Conservation (phyloP, 2,113 vertebrate species). For the Brachirus orientalis region DNA sequence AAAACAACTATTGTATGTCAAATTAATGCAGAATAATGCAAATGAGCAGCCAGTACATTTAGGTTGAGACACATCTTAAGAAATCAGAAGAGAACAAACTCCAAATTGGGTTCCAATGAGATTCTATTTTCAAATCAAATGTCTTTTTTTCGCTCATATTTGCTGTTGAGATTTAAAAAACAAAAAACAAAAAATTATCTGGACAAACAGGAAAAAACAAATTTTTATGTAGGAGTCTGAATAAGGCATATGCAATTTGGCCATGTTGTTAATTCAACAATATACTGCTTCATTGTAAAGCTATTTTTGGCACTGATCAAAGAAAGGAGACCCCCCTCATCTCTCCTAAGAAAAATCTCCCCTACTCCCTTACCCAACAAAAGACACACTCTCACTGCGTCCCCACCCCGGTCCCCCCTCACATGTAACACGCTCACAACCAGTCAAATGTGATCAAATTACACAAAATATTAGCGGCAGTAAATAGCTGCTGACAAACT, state of each 20-base stretch:
- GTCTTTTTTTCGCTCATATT: too few relatives aligned
- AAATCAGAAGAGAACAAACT: too few relatives aligned
- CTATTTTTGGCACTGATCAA: constrained; percentile 40
- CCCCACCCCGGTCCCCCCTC: constrained; percentile 65
- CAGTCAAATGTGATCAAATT: constrained; percentile 57
- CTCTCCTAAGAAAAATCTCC: constrained; percentile 9
- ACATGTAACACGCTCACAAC: constrained; percentile 49
- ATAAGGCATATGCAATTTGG: constrained; percentile 22
- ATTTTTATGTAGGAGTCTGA: too few relatives aligned
- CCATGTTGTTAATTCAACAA: constrained; percentile 55
- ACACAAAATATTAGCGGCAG: constrained; percentile 32
- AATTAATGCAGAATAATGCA: too few relatives aligned
- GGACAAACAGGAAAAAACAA: too few relatives aligned
- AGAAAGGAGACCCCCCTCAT: constrained; percentile 17
- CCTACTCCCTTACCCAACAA: constrained; percentile 63
- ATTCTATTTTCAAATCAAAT: too few relatives aligned
- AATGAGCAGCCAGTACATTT: too few relatives aligned
- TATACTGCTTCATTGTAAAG: constrained; percentile 18
- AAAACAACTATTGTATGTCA: too few relatives aligned
- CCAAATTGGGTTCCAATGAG: too few relatives aligned
- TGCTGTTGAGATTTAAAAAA: too few relatives aligned
- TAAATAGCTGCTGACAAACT: constrained; percentile 10
- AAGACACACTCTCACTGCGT: constrained; percentile 46
- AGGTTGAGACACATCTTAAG: too few relatives aligned
- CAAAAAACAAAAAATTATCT: too few relatives aligned